These are phyloP conservation scores for Nemoura dubitans DNA, from an alignment of 2,888 invertebrate genomes.

Conservation along the genomic window DNA sequence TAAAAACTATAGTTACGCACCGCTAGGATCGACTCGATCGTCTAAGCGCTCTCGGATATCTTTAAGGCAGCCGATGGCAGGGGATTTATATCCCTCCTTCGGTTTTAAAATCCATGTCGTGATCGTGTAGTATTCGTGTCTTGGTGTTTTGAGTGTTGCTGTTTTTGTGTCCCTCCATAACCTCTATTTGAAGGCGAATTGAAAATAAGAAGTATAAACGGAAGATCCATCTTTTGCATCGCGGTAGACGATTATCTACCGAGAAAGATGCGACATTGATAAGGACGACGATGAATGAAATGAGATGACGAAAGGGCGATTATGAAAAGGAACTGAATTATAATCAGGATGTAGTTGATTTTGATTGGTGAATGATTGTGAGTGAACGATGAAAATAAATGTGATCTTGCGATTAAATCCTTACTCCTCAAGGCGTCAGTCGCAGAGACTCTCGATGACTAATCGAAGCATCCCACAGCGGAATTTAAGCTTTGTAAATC, in stretches of 20 bases:
- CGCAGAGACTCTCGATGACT: too few species aligned
- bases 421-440: too few species aligned
- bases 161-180: neutral
- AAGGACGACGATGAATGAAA: neutral
- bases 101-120: neutral
- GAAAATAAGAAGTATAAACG: neutral
- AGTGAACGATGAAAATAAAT: neutral
- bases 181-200: neutral
- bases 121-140: neutral
- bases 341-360: neutral
- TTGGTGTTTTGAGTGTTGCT: neutral
- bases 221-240: neutral
- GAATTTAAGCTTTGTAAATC: too few species aligned
- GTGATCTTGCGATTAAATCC: neutral
- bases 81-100: too few species aligned
- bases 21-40: neutral
- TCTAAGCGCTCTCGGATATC: neutral
- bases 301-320: neutral
- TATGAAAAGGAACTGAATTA: neutral
- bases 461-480: too few species aligned
- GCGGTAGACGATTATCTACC: too few species aligned
- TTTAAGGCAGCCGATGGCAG: neutral
- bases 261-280: neutral
- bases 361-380: neutral
- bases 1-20: neutral